Base-by-base conservation (phyloP, 2,797 vertebrate genomes). In the Coluber constrictor region DNA sequence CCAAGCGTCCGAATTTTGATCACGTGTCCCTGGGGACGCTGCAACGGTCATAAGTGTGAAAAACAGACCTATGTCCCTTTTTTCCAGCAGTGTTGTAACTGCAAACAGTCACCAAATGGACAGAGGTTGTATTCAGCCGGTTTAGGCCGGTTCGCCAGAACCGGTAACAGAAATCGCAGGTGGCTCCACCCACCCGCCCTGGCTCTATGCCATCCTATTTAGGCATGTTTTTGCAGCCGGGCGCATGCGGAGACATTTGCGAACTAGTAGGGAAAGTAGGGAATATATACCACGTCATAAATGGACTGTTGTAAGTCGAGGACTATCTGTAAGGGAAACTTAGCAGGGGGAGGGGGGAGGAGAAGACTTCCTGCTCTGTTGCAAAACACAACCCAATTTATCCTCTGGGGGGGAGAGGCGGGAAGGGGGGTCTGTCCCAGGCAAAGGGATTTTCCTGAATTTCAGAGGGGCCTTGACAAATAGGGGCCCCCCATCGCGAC, bases 131-230 rank as follows among this genome's bases (percentile, higher is more conserved):
- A 54, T 54, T 54, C 51, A 54, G 8, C 8, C 51, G 9, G 51
- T 54, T 54, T 9, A 10, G 51, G 10, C 51, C 9, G 1, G 51
- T 54, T 54, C 1, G 51, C 0, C 9, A 9, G 51, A 54, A 54
- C 8, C 51, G 51, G 51, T 51, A 51, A 51, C 47, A 7, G 47
- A 51, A 51, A 51, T 51, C 7, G 6, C 47, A 51, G 47, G 47
- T 51, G 6, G 47, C 47, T 51, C 47, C 47, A 1, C 1, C 47
- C 6, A 1, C 47, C 51, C 51, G 0, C 10, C 51, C 0, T 0
- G 9, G 9, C 51, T 54, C 51, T 54, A 54, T 0, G 51, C 51
- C 9, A 10, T 54, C 51, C 51, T 10, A 54, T 54, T 54, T 54
- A 54, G 51, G 51, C 51, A 3, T 54, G 51, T 54, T 54, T 54